These are phyloP conservation scores for Oryzias dopingdopingensis DNA, from an alignment of 2,797 vertebrate genomes.

Conservation along the genomic window DNA sequence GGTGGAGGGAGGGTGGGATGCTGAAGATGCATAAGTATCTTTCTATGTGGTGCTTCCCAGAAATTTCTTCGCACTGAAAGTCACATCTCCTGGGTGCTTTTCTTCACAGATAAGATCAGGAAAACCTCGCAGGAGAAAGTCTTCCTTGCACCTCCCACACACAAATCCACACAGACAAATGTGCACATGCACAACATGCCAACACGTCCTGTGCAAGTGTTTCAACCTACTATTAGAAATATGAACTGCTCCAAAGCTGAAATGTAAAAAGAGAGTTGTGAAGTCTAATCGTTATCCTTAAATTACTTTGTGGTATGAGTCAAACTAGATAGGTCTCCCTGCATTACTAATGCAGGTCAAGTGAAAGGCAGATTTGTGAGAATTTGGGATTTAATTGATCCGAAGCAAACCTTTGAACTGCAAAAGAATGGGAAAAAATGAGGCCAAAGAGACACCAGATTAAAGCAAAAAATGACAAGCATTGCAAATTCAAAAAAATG, in stretches of 20 bases:
- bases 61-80: constrained; percentile 43
- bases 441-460: too few relatives aligned
- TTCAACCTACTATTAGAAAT: constrained; percentile 1
- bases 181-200: constrained; percentile 1
- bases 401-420: constrained; percentile 23
- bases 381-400: constrained; percentile 39
- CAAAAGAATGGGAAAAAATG: constrained; percentile 13
- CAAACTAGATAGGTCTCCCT: constrained; percentile 54
- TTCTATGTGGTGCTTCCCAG: constrained; percentile 28
- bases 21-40: constrained; percentile 6
- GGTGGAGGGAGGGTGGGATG: constrained; percentile 25
- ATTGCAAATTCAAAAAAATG: too few relatives aligned
- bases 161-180: constrained; percentile 15
- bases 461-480: too few relatives aligned
- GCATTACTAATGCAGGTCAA: constrained; percentile 37
- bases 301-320: constrained; percentile 59
- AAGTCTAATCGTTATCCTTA: constrained; percentile 53
- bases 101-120: constrained; percentile 42
- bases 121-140: constrained; percentile 49
- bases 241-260: too few relatives aligned
- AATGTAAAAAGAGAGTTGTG: too few relatives aligned
- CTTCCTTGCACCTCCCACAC: constrained; percentile 38
- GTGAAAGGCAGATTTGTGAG: constrained; percentile 37
- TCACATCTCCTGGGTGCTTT: constrained; percentile 40
- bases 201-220: constrained; percentile 10